phyloP scores from a whole-genome alignment of 2,113 vertebrate genomes.

The Danio rerio region DNA sequence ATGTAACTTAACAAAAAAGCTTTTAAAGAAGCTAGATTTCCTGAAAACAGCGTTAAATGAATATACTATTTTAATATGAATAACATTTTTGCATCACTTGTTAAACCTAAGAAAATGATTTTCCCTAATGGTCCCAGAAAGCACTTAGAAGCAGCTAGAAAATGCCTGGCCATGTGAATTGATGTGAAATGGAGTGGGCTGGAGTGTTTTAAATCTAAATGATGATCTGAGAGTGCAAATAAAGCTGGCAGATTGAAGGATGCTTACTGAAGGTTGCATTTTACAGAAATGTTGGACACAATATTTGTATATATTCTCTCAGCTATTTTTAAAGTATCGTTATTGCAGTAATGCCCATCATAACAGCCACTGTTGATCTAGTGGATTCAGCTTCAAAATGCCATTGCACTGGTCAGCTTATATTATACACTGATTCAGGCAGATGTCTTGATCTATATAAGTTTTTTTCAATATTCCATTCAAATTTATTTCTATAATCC shows the following conservation, averaged over 20 bases:
- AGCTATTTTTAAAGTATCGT: background rate
- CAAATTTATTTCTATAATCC: no score
- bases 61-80: background rate
- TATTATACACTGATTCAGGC: background rate
- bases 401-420: background rate
- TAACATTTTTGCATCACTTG: background rate
- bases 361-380: background rate
- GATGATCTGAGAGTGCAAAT: conserved; percentile 4
- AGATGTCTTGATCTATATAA: background rate
- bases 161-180: background rate
- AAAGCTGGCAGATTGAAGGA: background rate
- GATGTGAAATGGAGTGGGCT: background rate
- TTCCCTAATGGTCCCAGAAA: background rate
- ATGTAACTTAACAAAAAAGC: background rate
- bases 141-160: background rate
- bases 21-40: background rate
- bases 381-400: conserved; percentile 21
- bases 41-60: background rate
- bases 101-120: background rate
- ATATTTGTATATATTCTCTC: background rate
- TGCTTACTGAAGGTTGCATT: conserved; percentile 8
- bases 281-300: background rate
- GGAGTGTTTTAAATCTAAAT: background rate
- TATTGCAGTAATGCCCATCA: background rate
- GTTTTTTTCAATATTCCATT: no score